Evolutionary conservation across 2,113 vertebrate species (phyloP), one percentile per base, ranked within the genome.

Genomic region (Morone chrysops): DNA sequence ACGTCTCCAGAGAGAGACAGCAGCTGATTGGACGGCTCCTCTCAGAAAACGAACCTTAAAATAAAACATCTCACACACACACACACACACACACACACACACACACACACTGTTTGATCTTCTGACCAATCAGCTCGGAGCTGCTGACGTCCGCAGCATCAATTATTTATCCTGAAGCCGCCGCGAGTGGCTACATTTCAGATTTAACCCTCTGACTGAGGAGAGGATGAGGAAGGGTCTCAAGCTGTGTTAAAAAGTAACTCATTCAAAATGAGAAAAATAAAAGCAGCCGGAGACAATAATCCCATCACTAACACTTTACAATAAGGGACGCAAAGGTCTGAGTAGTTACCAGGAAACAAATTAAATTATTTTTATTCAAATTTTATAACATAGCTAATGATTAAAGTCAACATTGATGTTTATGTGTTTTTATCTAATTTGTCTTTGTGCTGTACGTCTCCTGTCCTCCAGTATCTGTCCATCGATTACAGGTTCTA

Each of bases 151-250:
- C 47, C 1, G 72, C 81, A 36, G 53, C 70, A 51, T 88, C n/a
- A 84, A 84, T 82, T 50, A 84, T 84, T 84, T 20, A 84, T 12
- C 6, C 4, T 54, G 56, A 60, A 40, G 68, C 45, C 1, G 22
- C 45, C 0, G 18, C 56, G 41, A 70, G 5, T 43, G 0, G 54
- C 56, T 20, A 25, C 38, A 60, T 18, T 36, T 75, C 70, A 8
- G 10, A 62, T 61, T 17, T 25, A 51, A 59, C 68, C 38, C 16
- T 12, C 8, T 0, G 79, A 53, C 41, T 12, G 45, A 47, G 45
- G 45, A 47, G 10, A n/a, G 0, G 16, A 36, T 31, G 31, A 31
- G 31, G 31, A 36, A 18, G 22, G 4, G 68, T 56, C 13, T 13
- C 1, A 25, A 13, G 13, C 4, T 40, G 25, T 45, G n/a, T 31